phyloP scores from a whole-genome alignment of 2,888 invertebrate species.

The Dexiosoma caninum region DNA sequence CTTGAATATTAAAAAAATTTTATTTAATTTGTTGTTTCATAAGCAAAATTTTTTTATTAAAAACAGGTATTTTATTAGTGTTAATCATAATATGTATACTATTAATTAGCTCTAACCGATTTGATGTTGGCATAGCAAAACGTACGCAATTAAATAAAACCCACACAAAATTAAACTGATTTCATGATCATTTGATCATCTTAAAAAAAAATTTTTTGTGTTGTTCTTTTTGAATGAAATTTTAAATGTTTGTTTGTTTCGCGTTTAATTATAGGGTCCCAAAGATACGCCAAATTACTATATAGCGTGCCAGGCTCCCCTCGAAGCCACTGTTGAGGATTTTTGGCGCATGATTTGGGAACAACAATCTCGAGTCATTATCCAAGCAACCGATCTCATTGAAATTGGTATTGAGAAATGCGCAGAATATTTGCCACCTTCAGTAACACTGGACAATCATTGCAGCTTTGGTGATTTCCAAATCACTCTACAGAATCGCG shows the following conservation, averaged over 20 bases:
- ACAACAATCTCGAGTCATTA: conserved; percentile 90
- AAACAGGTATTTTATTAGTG: conserved; percentile 37
- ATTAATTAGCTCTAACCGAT: conserved; percentile 37
- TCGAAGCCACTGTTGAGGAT: conserved; percentile 89
- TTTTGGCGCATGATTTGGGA: conserved; percentile 99
- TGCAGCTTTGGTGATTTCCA: conserved; percentile 92
- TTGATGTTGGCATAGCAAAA: not conserved
- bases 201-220: not conserved
- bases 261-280: conserved; percentile 83
- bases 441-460: conserved; percentile 93
- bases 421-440: conserved; percentile 93
- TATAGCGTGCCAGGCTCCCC: conserved; percentile 94
- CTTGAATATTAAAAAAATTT: not conserved
- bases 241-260: not conserved
- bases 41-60: not conserved
- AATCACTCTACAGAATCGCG: conserved; percentile 90
- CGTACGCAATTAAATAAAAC: not conserved
- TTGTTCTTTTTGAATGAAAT: not conserved
- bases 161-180: conserved; percentile 3
- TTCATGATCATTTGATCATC: not conserved
- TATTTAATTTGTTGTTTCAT: not conserved
- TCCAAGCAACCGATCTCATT: conserved; percentile 93
- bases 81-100: conserved; percentile 19
- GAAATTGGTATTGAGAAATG: conserved; percentile 95
- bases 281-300: conserved; percentile 90